Base-by-base conservation (phyloP, 2,113 vertebrate genomes). In the Oncorhynchus tshawytscha region DNA sequence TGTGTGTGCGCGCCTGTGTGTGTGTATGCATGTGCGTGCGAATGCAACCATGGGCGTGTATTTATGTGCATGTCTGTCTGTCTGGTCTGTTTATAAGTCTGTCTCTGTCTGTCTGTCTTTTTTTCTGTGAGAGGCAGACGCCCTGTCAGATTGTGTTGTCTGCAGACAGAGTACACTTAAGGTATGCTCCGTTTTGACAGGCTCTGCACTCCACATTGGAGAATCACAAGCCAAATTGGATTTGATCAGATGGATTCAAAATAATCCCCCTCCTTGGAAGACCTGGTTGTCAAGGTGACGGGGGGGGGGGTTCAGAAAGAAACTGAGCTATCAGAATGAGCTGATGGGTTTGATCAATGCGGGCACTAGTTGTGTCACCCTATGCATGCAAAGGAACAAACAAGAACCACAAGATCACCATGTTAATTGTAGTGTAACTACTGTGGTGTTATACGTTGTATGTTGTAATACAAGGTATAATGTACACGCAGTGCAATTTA, bases 231-330 rank as follows among this genome's bases (percentile, higher is more conserved):
- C 51, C 51, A 54, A 54, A 84, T 68, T 78, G 18, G 68, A 84
- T 84, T 70, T 81, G 82, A 84, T 84, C 79, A 76, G 79, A 84
- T 62, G 67, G 76, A 71, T 79, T 84, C 76, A 81, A 76, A 81
- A 73, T 76, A 77, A 77, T 73, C 64, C 64, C 64, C 3, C 64
- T 27, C n/a, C 64, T 15, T 24, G 22, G 11, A 29, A 16, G 64
- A 66, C 64, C 79, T 73, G 71, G 79, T 81, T 74, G 79, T 74
- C 79, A 65, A 70, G 79, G 79, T 74, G 79, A 81, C 75, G 29
- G 67, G 73, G 70, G 78, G 78, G 74, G 51, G 45, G 4, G 70
- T 76, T 34, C 31, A 49, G 15, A 51, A 12, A 12, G 15, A 16
- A 18, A 54, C 51, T 54, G 51, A 5, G 51, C 51, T 54, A 54